Base-by-base conservation (phyloP, 2,888 invertebrate species). In the Pherbina coryleti region DNA sequence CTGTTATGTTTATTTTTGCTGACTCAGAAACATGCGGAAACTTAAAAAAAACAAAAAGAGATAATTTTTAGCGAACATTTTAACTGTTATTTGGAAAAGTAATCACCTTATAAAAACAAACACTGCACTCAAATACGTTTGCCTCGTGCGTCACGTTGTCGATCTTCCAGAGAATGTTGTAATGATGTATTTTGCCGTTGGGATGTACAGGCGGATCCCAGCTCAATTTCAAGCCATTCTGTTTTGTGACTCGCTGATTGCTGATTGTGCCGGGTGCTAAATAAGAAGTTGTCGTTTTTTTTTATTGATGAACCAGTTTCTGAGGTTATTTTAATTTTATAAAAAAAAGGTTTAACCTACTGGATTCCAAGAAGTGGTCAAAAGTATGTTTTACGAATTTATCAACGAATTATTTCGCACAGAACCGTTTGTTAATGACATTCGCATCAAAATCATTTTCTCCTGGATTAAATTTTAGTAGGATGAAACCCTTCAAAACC, bases 161-260 rank as follows among this genome's bases (percentile, higher is more conserved):
- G 75, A 88, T 77, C 0, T 87, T 87, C 89, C 89, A 90, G 37
- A 87, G 81, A 28, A 90, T 86, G 37, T 86, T 86, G 75, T 90
- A 90, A 76, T 88, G 87, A 79, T 87, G 82, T 9, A 90, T 86
- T 67, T 86, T 84, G 3, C 90, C 90, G 83, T 89, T 90, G 44
- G 89, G 85, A 76, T 88, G 88, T 19, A 83, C 71, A 2, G 90
- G 90, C 3, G 89, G 87, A 77, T 88, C 86, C 90, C 90, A 90
- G 19, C 85, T 83, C 4, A 90, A 76, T 75, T 88, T 87, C 4
- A 89, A 81, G 2, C 90, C 90, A 81, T 88, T 85, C 60, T 88
- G 85, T 44, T 85, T 85, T 0, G 85, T 84, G 5, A 90, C 80
- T 14, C 84, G 85, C 8, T 88, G 88, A 74, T 89, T 87, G 78